phyloP scores from a whole-genome alignment of 2,113 vertebrate genomes.

The Burhinus bistriatus region DNA sequence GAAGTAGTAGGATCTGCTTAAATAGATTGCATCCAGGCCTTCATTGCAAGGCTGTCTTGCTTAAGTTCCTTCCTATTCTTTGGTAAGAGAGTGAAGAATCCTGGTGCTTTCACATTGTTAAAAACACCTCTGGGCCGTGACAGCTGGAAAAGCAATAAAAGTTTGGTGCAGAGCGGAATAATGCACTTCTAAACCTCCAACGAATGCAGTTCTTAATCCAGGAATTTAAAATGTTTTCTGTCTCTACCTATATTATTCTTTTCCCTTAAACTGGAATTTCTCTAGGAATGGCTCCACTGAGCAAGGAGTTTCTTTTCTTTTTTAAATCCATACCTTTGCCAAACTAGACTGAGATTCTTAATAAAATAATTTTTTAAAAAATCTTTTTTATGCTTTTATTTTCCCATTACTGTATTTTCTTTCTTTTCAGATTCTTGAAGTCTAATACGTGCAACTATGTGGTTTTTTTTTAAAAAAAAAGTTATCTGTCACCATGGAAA shows the following conservation, averaged over 20 bases:
- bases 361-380: background rate
- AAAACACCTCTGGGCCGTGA: background rate
- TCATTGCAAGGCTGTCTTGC: background rate
- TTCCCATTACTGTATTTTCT: background rate
- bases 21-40: background rate
- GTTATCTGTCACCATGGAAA: background rate
- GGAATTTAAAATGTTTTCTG: background rate
- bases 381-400: background rate
- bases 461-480: background rate
- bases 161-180: background rate
- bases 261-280: background rate
- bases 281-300: background rate
- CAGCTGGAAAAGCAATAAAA: background rate
- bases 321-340: background rate
- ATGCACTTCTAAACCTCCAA: background rate
- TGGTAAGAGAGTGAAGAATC: background rate
- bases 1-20: background rate
- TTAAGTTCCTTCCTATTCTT: background rate
- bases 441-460: background rate
- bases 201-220: background rate
- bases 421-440: background rate
- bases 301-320: background rate
- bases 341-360: background rate
- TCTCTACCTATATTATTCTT: background rate
- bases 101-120: background rate